Percentiles rank a stretch among this genome's conserved stretches.
Evolutionary conservation across 2,797 vertebrate genomes (phyloP).

Genomic region (Danio aesculapii): DNA sequence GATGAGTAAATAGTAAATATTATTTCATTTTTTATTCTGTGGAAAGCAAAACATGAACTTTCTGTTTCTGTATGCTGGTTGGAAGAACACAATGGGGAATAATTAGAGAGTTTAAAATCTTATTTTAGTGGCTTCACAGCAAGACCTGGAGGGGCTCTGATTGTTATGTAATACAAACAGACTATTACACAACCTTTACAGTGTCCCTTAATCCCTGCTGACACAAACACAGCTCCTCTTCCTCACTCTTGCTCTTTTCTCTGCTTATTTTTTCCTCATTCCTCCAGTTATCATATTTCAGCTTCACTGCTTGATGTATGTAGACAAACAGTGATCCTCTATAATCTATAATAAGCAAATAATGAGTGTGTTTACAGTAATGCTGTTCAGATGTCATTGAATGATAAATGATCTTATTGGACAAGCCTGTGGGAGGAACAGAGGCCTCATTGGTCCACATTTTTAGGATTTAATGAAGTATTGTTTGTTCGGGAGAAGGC

Average conservation of each 20-base stretch:
- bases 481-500: conserved; percentile 42
- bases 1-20: too few species aligned
- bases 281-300: neutral
- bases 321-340: neutral
- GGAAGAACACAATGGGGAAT: neutral
- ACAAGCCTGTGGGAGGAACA: conserved; percentile 48
- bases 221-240: conserved; percentile 14
- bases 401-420: conserved; percentile 64
- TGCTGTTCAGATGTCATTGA: conserved; percentile 41
- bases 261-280: neutral
- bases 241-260: neutral
- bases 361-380: conserved; percentile 19
- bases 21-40: neutral
- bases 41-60: neutral
- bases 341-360: neutral
- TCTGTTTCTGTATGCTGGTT: too few species aligned
- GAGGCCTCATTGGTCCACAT: conserved; percentile 59
- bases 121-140: neutral
- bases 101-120: neutral
- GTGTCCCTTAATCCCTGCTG: neutral
- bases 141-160: neutral
- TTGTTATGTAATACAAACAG: conserved; percentile 58
- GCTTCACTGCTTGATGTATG: neutral
- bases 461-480: conserved; percentile 29
- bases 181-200: conserved; percentile 8